phyloP scores from a whole-genome alignment of 2,113 vertebrate species.

The Corythaixoides concolor region DNA sequence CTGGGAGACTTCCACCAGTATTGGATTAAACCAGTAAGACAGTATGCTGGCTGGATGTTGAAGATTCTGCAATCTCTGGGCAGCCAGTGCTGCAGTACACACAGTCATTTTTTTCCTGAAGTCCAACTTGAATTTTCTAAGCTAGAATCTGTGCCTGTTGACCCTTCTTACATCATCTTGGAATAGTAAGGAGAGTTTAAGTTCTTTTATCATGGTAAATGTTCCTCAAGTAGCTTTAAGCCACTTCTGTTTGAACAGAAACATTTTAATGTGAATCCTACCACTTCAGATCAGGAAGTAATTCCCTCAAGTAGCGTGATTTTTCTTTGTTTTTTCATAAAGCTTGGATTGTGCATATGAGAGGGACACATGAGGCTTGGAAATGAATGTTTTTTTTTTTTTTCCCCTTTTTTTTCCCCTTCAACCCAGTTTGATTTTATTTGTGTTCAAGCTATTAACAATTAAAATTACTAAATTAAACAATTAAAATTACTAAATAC shows the following conservation, averaged over 20 bases:
- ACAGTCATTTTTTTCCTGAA: background rate
- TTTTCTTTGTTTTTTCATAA: background rate
- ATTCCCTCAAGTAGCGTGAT: background rate
- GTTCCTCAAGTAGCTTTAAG: background rate
- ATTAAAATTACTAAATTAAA: too few species aligned
- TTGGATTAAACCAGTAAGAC: background rate
- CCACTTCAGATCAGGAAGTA: background rate
- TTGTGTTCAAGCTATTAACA: background rate
- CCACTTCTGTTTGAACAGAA: background rate
- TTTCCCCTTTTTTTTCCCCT: rapidly evolving
- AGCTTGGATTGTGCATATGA: background rate
- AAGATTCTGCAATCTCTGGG: background rate
- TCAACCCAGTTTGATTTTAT: background rate
- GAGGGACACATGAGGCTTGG: background rate
- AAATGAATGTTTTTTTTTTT: background rate
- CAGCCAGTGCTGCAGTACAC: background rate
- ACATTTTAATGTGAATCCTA: background rate
- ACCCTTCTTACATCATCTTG: background rate
- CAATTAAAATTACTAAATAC: too few species aligned
- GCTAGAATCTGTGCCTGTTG: background rate
- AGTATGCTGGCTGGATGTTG: background rate
- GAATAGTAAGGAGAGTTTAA: background rate
- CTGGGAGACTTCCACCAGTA: background rate
- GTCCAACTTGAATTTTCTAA: background rate
- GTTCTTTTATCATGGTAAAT: background rate